Base-by-base conservation (phyloP, 2,113 vertebrate species). In the Bubo scandiacus region DNA sequence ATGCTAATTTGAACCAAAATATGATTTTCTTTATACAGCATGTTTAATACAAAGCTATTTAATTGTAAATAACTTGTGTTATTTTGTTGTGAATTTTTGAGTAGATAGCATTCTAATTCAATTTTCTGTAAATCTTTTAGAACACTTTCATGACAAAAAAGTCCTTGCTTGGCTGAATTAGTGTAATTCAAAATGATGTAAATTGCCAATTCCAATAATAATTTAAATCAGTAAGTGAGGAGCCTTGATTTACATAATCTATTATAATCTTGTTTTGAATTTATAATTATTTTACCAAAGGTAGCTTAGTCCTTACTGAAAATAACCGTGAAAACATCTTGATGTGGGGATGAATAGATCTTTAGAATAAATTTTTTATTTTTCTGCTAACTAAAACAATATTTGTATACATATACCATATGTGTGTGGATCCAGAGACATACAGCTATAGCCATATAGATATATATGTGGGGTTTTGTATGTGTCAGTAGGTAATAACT, bases 181-280 rank as follows among this genome's bases (percentile, higher is more conserved):
- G 11, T 86, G 91, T 92, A 85, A 94, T 90, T 95, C 57, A 63
- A 89, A 94, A 55, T 91, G 19, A 84, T 92, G 36, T 40, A 61
- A 85, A 67, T 79, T 95, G 86, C 40, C 90, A 94, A 72, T 89
- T 85, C 73, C 79, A 92, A 75, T 95, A 92, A 75, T 81, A 85
- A 85, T 91, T 89, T 95, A 87, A 84, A 81, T 89, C 59, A 71
- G 21, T 92, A 81, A 84, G 7, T 68, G 32, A 14, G 21, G n/a
- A 87, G 6, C 16, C 66, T 79, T 82, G 34, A 90, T 85, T 94
- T 87, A 92, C 91, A 52, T 85, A 85, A 94, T 87, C 89, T 85
- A 45, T 96, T 94, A 36, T 85, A 95, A 90, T n/a, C 58, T 91
- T 65, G 10, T 90, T 95, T 91, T 86, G 55, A 92, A 71, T 92